These are phyloP conservation scores for Poeciliopsis prolifica DNA, from an alignment of 2,113 vertebrate genomes.

Conservation along the genomic window DNA sequence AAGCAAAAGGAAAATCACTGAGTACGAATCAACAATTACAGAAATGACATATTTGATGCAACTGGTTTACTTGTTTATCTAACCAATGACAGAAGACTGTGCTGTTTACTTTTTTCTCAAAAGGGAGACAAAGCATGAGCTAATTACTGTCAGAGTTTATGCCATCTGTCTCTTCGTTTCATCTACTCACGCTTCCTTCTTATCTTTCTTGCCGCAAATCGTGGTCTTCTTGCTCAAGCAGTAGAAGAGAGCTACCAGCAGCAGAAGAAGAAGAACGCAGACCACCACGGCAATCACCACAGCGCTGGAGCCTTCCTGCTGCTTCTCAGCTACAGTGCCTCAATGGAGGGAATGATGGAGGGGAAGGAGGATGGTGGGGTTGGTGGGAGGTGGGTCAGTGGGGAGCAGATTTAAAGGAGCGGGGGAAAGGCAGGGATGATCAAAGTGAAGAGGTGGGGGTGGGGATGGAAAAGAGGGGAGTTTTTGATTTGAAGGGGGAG, in stretches of 20 bases:
- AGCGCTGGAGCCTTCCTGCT: conserved; percentile 82
- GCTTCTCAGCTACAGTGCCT: conserved; percentile 74
- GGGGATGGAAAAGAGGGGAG: conserved; percentile 4
- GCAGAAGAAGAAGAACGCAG: conserved; percentile 87
- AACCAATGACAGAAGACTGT: not conserved
- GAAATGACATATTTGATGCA: not conserved
- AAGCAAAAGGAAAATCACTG: not conserved
- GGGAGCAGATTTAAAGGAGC: conserved; percentile 9
- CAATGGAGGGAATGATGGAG: conserved; percentile 40
- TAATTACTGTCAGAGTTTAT: conserved; percentile 12
- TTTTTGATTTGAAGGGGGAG: conserved; percentile 25
- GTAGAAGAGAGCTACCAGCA: conserved; percentile 86
- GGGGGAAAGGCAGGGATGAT: conserved; percentile 25
- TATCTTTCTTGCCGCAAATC: conserved; percentile 79
- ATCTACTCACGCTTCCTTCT: conserved; percentile 86
- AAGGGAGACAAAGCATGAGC: not conserved
- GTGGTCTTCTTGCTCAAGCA: conserved; percentile 86
- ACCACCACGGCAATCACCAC: conserved; percentile 90
- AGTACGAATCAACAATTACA: not conserved
- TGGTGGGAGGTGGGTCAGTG: conserved; percentile 28
- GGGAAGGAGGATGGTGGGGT: conserved; percentile 11
- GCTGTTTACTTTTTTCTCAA: not conserved
- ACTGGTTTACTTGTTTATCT: too few species aligned
- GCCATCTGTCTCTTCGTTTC: not conserved
- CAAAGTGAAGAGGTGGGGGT: conserved; percentile 18